These are phyloP conservation scores for Bovichtus diacanthus DNA, from an alignment of 2,797 vertebrate genomes.

Conservation along the genomic window DNA sequence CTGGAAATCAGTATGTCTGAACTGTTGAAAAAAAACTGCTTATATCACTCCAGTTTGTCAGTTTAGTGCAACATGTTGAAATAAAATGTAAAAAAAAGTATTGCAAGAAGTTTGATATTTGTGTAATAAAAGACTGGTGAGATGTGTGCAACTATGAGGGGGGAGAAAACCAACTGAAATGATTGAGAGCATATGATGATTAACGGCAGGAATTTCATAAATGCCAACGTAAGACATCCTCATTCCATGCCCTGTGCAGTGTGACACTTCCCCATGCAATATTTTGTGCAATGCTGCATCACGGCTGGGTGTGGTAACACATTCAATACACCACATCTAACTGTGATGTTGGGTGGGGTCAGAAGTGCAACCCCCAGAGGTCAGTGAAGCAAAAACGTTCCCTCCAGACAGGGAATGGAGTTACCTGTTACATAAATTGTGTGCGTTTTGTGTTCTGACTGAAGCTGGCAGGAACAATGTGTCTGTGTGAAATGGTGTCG, in stretches of 20 bases:
- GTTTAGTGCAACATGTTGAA: not conserved
- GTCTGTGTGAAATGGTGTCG: slow-evolving; percentile 69
- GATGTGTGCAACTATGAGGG: not conserved
- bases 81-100: slow-evolving; percentile 6
- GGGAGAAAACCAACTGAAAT: not conserved
- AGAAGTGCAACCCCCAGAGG: slow-evolving; percentile 3
- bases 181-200: not conserved
- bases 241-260: not conserved
- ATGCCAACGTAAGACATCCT: not conserved
- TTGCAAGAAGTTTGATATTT: not conserved
- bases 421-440: not conserved
- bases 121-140: not conserved
- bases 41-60: not conserved
- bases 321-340: slow-evolving; percentile 4
- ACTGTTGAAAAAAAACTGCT: not conserved
- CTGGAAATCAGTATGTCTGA: not conserved
- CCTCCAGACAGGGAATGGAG: not conserved
- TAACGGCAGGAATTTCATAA: not conserved
- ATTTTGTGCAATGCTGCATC: not conserved
- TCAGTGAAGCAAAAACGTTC: slow-evolving; percentile 17
- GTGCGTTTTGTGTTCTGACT: not conserved
- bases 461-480: slow-evolving; percentile 38
- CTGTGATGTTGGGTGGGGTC: not conserved
- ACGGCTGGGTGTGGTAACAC: slow-evolving; percentile 30
- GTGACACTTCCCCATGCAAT: not conserved